Base-by-base conservation (phyloP, 2,888 invertebrate genomes). In the Penaeus monodon region DNA sequence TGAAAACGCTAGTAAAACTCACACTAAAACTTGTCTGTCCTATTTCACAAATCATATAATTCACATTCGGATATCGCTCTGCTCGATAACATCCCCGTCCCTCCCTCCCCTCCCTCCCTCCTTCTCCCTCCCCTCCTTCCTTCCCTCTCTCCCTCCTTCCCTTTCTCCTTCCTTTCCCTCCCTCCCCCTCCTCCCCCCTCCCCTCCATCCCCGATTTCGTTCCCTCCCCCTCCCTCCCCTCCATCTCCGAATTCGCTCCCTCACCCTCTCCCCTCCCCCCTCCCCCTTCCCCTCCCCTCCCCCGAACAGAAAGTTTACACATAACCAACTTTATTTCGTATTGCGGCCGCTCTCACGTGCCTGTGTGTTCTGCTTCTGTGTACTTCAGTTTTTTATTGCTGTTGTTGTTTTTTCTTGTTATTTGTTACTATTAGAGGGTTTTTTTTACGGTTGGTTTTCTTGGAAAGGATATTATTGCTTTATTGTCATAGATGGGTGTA, bases 1-100 rank as follows among this genome's bases (percentile, higher is more conserved):
- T 79, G 64, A 79, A 64, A 79, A 65, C 79, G 79, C 79, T 24
- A 79, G 33, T 79, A 64, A 79, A 79, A 79, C 65, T 79, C 64
- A 49, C 64, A 79, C 22, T 79, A 79, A 79, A 79, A 79, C 79
- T 64, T 24, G 33, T 65, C 33, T 29, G 64, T 64, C 79, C 79
- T 79, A 79, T 79, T 79, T 79, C 79, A 79, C 79, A 79, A 79
- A 79, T 79, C 79, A 64, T 79, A 79, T 79, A 79, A 65, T 79
- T 79, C 79, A 63, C 79, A 79, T 79, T 64, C 79, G 65, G 33
- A 33, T 57, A 79, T 79, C 64, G 64, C 64, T 17, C 29, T 29
- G 27, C 29, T 68, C 29, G n/a, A 27, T 68, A 27, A 27, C 68
- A 27, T 29, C 29, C 68, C 27, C n/a, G 14, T 17, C 29, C 22